A percentile compares a stretch with the other conserved stretches of the same genome.
phyloP scores from a whole-genome alignment of 2,113 vertebrate genomes.

The Protobothrops flavoviridis region DNA sequence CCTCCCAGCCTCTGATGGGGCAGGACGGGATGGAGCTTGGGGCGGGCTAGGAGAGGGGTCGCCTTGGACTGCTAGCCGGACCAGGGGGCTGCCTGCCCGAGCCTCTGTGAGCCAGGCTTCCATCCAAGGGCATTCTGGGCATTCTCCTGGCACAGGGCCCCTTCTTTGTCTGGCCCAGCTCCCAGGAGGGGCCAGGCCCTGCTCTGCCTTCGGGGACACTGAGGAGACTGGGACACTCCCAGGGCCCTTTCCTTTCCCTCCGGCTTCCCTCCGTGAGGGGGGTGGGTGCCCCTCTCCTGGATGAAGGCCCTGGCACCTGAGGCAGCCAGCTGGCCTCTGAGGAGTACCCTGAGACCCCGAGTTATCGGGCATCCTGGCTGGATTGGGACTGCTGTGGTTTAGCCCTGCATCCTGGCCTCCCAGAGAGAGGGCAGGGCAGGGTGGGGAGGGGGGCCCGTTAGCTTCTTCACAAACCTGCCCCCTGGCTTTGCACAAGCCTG shows the following conservation, averaged over 20 bases:
- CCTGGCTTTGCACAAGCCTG: neutral
- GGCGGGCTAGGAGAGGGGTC: neutral
- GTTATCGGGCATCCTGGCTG: neutral
- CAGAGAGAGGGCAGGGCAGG: neutral
- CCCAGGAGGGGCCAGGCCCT: neutral
- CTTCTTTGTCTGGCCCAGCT: neutral
- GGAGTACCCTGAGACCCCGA: neutral
- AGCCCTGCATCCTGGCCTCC: neutral
- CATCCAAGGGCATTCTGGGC: neutral
- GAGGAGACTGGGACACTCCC: neutral
- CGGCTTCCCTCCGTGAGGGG: neutral
- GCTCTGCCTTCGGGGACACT: neutral
- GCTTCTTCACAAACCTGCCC: neutral
- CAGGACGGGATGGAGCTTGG: neutral
- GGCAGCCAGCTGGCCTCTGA: neutral
- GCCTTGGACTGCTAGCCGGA: neutral
- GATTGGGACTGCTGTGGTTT: neutral
- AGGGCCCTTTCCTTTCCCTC: neutral
- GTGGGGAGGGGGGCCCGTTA: too few relatives aligned
- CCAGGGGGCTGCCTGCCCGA: neutral
- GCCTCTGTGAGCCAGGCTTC: too few relatives aligned
- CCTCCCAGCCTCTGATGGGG: neutral
- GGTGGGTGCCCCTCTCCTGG: neutral
- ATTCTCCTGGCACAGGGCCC: neutral
- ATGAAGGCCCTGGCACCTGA: neutral